These are phyloP conservation scores for Mycteria americana DNA, from an alignment of 2,797 vertebrate species.

Conservation along the genomic window DNA sequence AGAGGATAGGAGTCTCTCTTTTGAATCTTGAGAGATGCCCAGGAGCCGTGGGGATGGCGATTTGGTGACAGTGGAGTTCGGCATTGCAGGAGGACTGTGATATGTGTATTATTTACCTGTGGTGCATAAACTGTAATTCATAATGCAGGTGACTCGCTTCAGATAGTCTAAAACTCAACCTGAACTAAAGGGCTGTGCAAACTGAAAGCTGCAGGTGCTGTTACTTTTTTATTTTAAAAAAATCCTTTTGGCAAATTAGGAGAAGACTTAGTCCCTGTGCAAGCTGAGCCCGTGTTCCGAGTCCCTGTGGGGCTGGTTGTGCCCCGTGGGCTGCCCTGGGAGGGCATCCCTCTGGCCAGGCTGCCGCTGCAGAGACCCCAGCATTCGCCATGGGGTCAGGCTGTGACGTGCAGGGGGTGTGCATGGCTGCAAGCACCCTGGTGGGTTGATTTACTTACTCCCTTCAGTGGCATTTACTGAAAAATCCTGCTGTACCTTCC, in stretches of 20 bases:
- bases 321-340: not conserved
- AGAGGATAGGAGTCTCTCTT: not conserved
- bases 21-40: not conserved
- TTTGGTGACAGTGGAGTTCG: not conserved
- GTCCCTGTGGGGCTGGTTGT: rapidly evolving
- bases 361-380: not conserved
- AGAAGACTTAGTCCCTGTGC: not conserved
- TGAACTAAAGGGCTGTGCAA: not conserved
- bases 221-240: not conserved
- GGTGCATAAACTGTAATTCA: not conserved
- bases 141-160: rapidly evolving
- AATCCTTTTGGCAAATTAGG: not conserved
- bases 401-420: not conserved
- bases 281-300: rapidly evolving
- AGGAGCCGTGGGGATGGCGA: not conserved
- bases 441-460: not conserved
- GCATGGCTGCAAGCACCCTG: not conserved
- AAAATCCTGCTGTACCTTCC: not conserved
- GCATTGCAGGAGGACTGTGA: not conserved
- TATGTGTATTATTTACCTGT: rapidly evolving
- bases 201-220: not conserved
- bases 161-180: not conserved
- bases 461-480: rapidly evolving
- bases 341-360: not conserved
- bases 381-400: not conserved